phyloP scores from a whole-genome alignment of 2,888 invertebrate genomes.

The Lagria hirta region DNA sequence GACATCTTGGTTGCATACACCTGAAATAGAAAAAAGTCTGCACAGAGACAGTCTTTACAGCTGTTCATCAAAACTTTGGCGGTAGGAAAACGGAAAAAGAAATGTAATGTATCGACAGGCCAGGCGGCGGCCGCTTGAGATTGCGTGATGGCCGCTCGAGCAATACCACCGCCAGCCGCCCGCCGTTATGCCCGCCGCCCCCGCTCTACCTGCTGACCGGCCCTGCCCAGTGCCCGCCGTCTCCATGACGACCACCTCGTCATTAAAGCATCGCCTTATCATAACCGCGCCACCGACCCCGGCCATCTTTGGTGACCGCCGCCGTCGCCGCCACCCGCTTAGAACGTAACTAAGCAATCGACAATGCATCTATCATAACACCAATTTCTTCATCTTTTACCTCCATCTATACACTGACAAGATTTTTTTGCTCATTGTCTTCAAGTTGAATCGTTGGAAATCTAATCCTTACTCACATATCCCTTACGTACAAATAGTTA shows the following conservation, averaged over 20 bases:
- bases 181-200: slow-evolving; percentile 46
- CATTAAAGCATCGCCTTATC: slow-evolving; percentile 61
- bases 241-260: slow-evolving; percentile 58
- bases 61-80: slow-evolving; percentile 22
- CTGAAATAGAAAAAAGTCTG: no score
- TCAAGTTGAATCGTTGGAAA: background rate
- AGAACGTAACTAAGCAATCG: slow-evolving; percentile 33
- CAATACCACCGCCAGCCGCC: slow-evolving; percentile 32
- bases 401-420: no score
- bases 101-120: slow-evolving; percentile 46
- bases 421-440: no score
- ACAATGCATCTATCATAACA: slow-evolving; percentile 36
- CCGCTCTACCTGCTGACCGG: slow-evolving; percentile 52
- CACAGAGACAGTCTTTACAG: no score
- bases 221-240: slow-evolving; percentile 58
- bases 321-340: slow-evolving; percentile 50
- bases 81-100: slow-evolving; percentile 51
- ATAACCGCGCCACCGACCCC: slow-evolving; percentile 56
- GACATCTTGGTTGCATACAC: no score
- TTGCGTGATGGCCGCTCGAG: slow-evolving; percentile 53
- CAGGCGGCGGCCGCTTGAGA: slow-evolving; percentile 49
- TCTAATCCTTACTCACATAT: background rate
- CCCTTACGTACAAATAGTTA: no score
- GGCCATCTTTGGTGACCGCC: slow-evolving; percentile 55
- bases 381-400: no score